Evolutionary conservation across 2,888 invertebrate genomes (phyloP).

Genomic region (Aelia acuminata): DNA sequence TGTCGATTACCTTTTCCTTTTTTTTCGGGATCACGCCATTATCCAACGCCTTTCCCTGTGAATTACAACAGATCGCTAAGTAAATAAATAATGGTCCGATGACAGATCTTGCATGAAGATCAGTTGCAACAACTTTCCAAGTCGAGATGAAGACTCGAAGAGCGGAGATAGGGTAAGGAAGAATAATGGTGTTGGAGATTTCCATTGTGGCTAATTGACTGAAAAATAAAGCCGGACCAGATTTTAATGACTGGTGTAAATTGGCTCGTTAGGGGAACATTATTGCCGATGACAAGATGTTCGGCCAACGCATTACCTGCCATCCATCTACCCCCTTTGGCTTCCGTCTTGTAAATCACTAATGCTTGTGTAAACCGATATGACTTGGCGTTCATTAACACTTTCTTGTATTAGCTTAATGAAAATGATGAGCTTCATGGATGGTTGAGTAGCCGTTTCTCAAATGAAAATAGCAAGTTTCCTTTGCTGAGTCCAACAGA

Average conservation of each 20-base stretch:
- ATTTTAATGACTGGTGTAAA: conserved; percentile 6
- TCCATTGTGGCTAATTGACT: conserved; percentile 21
- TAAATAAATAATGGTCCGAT: conserved; percentile 35
- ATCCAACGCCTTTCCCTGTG: background rate
- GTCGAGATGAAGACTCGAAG: background rate
- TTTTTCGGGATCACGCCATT: background rate
- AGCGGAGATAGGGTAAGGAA: background rate
- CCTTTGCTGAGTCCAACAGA: too few relatives aligned
- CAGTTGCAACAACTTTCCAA: conserved; percentile 14
- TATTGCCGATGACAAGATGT: conserved; percentile 4
- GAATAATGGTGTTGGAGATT: conserved; percentile 37
- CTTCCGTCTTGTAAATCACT: background rate
- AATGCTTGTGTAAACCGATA: background rate
- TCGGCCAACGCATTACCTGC: background rate
- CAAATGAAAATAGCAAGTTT: too few relatives aligned
- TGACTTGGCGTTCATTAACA: background rate
- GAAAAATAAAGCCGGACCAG: conserved; percentile 14
- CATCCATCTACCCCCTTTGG: background rate
- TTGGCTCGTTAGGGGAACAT: conserved; percentile 2
- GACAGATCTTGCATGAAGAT: conserved; percentile 36
- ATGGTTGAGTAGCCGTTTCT: background rate
- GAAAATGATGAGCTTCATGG: background rate
- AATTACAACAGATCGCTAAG: conserved; percentile 8
- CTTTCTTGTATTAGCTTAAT: background rate
- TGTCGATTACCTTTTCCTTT: background rate